Conservation (phyloP, 2,888 invertebrate species). For the Eristalis intricaria region DNA sequence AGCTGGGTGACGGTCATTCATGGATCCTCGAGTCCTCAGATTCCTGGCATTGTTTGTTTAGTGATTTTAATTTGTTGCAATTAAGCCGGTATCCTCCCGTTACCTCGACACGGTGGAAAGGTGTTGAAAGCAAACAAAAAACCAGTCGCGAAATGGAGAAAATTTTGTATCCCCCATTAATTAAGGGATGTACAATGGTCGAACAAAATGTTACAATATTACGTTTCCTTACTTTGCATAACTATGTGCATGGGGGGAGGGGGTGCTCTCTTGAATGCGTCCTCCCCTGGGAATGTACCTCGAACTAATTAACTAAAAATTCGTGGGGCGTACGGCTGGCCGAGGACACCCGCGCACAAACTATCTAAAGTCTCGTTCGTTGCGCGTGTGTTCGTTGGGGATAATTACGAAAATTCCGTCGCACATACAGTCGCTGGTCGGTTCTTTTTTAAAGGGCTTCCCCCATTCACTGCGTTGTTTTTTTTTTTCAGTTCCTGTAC, state of each 20-base stretch:
- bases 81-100: conserved; percentile 40
- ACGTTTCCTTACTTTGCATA: conserved; percentile 42
- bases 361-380: conserved; percentile 19
- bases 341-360: conserved; percentile 11
- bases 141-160: not conserved
- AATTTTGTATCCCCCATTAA: conserved; percentile 19
- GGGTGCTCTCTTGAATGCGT: not conserved
- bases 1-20: conserved; percentile 25
- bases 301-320: conserved; percentile 59
- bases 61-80: conserved; percentile 70
- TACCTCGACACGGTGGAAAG: not conserved
- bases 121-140: conserved; percentile 19
- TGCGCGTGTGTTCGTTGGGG: conserved; percentile 19
- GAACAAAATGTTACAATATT: conserved; percentile 18
- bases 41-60: conserved; percentile 58
- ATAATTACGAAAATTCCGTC: conserved; percentile 60
- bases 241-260: conserved; percentile 3
- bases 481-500: conserved; percentile 15
- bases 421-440: conserved; percentile 27
- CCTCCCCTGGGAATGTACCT: conserved; percentile 23
- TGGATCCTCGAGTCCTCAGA: conserved; percentile 44
- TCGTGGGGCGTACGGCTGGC: not conserved
- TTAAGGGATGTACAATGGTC: conserved; percentile 17
- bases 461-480: conserved; percentile 14
- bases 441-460: not conserved